Percentiles rank a stretch among this genome's conserved stretches.
Conservation (phyloP, 2,888 invertebrate genomes). For the Clanis bilineata region DNA sequence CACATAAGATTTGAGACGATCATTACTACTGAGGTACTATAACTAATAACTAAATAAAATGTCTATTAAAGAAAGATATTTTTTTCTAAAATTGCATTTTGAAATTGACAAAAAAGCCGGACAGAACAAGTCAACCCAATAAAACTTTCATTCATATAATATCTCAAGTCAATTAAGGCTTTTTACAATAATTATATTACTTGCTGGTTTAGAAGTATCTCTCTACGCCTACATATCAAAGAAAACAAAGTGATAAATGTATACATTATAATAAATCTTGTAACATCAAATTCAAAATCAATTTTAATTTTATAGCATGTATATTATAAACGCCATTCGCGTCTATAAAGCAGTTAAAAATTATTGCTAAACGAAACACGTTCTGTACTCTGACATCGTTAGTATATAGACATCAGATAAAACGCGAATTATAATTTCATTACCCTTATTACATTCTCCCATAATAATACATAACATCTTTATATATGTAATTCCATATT, state of each 20-base stretch:
- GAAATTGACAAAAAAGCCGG: not conserved
- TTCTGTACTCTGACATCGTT: slow-evolving; percentile 6
- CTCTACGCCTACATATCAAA: slow-evolving; percentile 46
- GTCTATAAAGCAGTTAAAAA: slow-evolving; percentile 10
- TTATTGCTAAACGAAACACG: slow-evolving; percentile 10
- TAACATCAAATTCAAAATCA: slow-evolving; percentile 35
- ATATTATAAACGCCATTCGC: slow-evolving; percentile 13
- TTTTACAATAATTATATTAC: slow-evolving; percentile 23
- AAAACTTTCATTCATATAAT: not conserved
- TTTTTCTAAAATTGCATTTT: not conserved
- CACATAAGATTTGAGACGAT: slow-evolving; percentile 15
- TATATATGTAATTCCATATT: slow-evolving; percentile 13
- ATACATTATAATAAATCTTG: slow-evolving; percentile 40
- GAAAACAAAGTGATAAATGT: slow-evolving; percentile 47
- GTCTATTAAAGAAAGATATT: not conserved
- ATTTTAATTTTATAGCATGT: slow-evolving; percentile 21
- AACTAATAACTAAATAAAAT: slow-evolving; percentile 12
- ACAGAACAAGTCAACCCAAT: slow-evolving; percentile 2
- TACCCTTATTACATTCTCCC: slow-evolving; percentile 14
- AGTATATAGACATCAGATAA: not conserved
- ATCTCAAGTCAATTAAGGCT: not conserved
- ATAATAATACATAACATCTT: slow-evolving; percentile 14
- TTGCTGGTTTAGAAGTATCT: slow-evolving; percentile 44
- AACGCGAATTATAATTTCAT: slow-evolving; percentile 11
- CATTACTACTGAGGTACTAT: slow-evolving; percentile 7